These are phyloP conservation scores for Oasisia sp. DNA, from an alignment of 2,888 invertebrate species.

Conservation along the genomic window DNA sequence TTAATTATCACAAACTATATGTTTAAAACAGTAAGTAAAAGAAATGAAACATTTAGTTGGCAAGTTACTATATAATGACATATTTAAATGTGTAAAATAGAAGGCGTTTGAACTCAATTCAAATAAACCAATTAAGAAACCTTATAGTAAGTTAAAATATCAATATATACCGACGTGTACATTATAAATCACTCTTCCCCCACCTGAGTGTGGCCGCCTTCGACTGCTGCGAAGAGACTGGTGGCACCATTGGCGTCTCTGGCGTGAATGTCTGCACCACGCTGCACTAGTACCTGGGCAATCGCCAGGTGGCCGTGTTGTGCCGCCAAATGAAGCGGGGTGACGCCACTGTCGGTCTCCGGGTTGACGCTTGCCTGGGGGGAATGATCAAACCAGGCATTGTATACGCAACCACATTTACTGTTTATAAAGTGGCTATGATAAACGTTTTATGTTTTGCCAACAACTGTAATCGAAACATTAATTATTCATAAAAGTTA, in stretches of 20 bases:
- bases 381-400: not conserved
- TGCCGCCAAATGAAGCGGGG: slow-evolving; percentile 29
- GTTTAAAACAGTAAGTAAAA: too few species aligned
- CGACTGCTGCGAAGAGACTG: slow-evolving; percentile 32
- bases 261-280: slow-evolving; percentile 29
- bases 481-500: not conserved
- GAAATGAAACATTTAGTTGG: too few species aligned
- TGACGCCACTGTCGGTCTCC: slow-evolving; percentile 27
- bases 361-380: slow-evolving; percentile 17
- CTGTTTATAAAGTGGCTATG: not conserved
- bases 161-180: not conserved
- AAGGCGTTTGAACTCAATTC: too few species aligned
- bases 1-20: too few species aligned
- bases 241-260: slow-evolving; percentile 26
- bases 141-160: not conserved
- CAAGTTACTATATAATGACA: too few species aligned
- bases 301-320: slow-evolving; percentile 29
- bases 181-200: not conserved
- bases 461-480: not conserved
- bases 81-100: too few species aligned
- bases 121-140: too few species aligned
- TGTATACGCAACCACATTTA: not conserved
- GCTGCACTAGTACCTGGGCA: slow-evolving; percentile 19
- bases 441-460: not conserved
- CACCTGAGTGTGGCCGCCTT: slow-evolving; percentile 32